Evolutionary conservation across 2,113 vertebrate species (phyloP), one percentile per base, ranked within the genome.

Genomic region (Zosterops japonicus): DNA sequence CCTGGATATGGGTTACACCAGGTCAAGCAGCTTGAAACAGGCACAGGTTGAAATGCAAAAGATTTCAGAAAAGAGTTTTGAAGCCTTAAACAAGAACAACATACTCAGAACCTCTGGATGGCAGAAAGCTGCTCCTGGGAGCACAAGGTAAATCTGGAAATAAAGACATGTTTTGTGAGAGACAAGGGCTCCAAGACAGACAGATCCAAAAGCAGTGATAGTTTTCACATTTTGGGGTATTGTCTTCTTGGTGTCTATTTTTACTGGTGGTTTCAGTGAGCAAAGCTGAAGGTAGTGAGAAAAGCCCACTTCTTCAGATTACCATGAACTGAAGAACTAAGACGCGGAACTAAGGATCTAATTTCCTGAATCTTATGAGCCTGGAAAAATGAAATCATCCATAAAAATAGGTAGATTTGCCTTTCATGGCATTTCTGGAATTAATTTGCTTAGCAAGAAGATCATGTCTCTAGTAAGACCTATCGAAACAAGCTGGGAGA

Each of bases 151-250:
- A 74, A 57, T 14, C 8, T 42, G 23, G 31, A 52, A 64, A 56
- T 11, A 39, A 2, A 1, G 17, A n/a, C 8, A 24, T 5, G 3
- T 0, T 5, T 39, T 41, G 18, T 23, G 55, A 77, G 49, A 85
- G 36, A 36, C 16, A 71, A 75, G 21, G 46, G 15, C 18, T 76
- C 25, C 17, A 27, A 83, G 31, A 65, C 13, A 93, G 56, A 39
- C 0, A 55, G 15, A 46, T 36, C 16, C 4, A 5, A 59, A 78
- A 53, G 6, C 27, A 80, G 28, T 3, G 19, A 19, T 0, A 65
- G 24, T 35, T 93, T 83, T 80, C 71, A 71, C 11, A 23, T 87
- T 83, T 63, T 27, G 33, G 36, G 12, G 20, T 59, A 61, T 61
- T 27, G 14, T 41, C 46, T 72, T 69, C 44, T 36, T 28, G 15